These are phyloP conservation scores for Tarsius wallacei DNA, from an alignment of 2,797 vertebrate species.

Conservation along the genomic window DNA sequence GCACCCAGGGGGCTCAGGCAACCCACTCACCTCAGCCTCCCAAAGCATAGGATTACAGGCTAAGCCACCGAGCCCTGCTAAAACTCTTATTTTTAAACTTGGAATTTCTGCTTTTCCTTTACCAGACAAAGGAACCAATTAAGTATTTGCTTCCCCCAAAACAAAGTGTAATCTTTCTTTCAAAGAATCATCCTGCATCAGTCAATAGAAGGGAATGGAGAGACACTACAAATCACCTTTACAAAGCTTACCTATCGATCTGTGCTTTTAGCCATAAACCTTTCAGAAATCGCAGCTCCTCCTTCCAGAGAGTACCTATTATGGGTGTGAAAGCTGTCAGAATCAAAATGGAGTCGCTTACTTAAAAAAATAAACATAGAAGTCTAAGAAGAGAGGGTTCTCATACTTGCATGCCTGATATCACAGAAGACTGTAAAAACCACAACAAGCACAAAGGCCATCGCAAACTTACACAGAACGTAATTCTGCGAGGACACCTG, in stretches of 20 bases:
- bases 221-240: neutral
- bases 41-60: no score
- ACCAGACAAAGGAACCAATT: neutral
- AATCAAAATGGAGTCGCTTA: neutral
- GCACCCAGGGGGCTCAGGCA: no score
- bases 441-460: neutral
- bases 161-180: neutral
- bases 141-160: neutral
- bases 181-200: neutral
- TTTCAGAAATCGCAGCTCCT: neutral
- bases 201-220: neutral
- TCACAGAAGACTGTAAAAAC: neutral
- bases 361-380: neutral
- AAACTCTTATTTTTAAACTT: neutral
- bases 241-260: neutral
- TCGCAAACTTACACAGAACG: neutral
- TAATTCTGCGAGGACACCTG: neutral
- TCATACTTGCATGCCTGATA: neutral
- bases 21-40: no score
- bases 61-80: no score
- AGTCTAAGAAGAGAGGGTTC: neutral
- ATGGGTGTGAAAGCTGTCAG: neutral
- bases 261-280: neutral
- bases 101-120: neutral
- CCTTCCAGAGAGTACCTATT: neutral